These are phyloP conservation scores for Camptogramma bilineatum DNA, from an alignment of 2,888 invertebrate genomes.

Conservation along the genomic window DNA sequence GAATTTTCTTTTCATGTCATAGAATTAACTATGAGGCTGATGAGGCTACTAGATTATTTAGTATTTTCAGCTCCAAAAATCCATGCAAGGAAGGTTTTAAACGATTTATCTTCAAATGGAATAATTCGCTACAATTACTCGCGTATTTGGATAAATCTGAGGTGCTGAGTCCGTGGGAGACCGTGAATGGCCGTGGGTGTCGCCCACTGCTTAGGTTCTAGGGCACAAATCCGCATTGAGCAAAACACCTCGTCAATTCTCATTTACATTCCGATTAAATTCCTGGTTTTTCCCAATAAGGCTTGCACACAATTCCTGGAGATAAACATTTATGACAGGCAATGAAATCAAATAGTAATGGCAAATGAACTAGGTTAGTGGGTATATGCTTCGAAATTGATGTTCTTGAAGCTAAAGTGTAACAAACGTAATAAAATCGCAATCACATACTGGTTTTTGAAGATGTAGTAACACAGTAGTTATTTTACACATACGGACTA, in stretches of 20 bases:
- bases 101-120: neutral
- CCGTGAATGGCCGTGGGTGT: constrained; percentile 36
- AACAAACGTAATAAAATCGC: constrained; percentile 38
- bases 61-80: neutral
- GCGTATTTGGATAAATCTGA: constrained; percentile 23
- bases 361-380: constrained; percentile 38
- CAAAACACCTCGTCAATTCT: constrained; percentile 34
- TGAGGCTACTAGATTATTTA: neutral
- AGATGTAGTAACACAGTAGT: constrained; percentile 20
- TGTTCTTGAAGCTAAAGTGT: constrained; percentile 35
- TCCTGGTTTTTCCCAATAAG: constrained; percentile 20
- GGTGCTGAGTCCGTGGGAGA: constrained; percentile 29
- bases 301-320: neutral
- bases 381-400: constrained; percentile 38
- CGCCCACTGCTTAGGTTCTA: constrained; percentile 43
- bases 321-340: neutral
- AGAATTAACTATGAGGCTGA: neutral
- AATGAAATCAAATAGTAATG: neutral
- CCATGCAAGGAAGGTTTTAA: neutral
- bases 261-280: constrained; percentile 34
- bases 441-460: constrained; percentile 29
- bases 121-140: constrained; percentile 13
- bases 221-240: constrained; percentile 44
- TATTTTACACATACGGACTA: no score
- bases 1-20: no score